Evolutionary conservation across 2,113 vertebrate species (phyloP).

Genomic region (Dasypus novemcinctus): DNA sequence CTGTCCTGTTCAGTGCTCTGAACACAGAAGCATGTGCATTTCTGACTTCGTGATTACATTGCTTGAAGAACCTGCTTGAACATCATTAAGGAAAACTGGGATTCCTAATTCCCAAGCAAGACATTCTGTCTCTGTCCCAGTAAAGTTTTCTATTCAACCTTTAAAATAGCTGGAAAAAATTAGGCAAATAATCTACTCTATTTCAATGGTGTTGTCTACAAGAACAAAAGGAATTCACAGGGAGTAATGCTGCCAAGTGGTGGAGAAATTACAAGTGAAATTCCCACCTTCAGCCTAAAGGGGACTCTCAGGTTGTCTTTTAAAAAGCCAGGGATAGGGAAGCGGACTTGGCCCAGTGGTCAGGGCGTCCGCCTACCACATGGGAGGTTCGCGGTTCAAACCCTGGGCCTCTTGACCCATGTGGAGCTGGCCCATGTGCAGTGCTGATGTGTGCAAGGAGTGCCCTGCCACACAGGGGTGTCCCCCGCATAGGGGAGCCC

Average conservation of each 20-base stretch:
- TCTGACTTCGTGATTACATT: not conserved
- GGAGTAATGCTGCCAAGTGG: conserved; percentile 57
- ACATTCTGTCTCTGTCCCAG: not conserved
- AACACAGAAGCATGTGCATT: not conserved
- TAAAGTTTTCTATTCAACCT: not conserved
- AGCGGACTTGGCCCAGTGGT: no score
- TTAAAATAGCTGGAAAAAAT: not conserved
- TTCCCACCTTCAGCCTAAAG: not conserved
- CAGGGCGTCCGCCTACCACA: no score
- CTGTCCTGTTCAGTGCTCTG: not conserved
- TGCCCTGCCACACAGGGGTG: no score
- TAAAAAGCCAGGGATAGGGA: not conserved
- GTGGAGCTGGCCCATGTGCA: no score
- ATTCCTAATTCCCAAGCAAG: not conserved
- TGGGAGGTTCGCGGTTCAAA: no score
- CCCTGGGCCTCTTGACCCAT: no score
- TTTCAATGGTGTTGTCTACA: not conserved
- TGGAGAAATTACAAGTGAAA: not conserved
- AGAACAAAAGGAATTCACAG: not conserved
- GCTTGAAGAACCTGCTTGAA: not conserved
- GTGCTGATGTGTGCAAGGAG: no score
- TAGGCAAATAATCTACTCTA: not conserved
- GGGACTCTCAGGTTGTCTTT: not conserved
- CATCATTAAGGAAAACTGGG: not conserved
- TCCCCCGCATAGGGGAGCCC: no score